Conservation (phyloP, 2,888 invertebrate species). For the Melanophora roralis region DNA sequence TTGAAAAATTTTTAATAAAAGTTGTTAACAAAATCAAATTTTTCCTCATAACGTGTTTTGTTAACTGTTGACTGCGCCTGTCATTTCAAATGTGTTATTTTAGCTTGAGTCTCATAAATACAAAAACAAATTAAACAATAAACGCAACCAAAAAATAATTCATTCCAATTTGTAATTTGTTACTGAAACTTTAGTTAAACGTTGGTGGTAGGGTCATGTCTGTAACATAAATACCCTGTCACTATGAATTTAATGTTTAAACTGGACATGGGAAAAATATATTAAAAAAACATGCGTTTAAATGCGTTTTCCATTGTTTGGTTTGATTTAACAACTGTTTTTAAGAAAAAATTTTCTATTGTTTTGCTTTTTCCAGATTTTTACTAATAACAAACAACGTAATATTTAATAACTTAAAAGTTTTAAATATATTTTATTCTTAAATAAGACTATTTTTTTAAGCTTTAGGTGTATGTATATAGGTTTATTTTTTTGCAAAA, state of each 20-base stretch:
- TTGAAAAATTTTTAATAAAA: too few species aligned
- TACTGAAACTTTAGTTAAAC: constrained; percentile 25
- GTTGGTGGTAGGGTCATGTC: constrained; percentile 51
- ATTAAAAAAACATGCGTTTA: background rate
- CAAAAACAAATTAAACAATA: background rate
- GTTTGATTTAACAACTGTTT: background rate
- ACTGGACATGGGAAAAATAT: background rate
- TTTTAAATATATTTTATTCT: too few species aligned
- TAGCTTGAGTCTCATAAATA: constrained; percentile 8
- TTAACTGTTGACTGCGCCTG: constrained; percentile 20
- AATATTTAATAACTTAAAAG: too few species aligned
- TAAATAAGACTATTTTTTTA: too few species aligned
- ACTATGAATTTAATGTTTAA: constrained; percentile 29
- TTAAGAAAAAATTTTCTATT: too few species aligned
- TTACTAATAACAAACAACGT: too few species aligned
- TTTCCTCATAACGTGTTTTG: too few species aligned
- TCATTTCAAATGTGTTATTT: constrained; percentile 32
- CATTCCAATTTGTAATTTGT: constrained; percentile 27
- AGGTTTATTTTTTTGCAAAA: too few species aligned
- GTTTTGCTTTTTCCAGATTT: too few species aligned
- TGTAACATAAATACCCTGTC: constrained; percentile 58
- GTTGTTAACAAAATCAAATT: too few species aligned
- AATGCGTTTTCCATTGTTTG: background rate
- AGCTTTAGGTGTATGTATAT: too few species aligned
- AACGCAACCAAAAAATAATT: constrained; percentile 13